These are phyloP conservation scores for Galago senegalensis DNA, from an alignment of 2,797 vertebrate species.

Conservation along the genomic window DNA sequence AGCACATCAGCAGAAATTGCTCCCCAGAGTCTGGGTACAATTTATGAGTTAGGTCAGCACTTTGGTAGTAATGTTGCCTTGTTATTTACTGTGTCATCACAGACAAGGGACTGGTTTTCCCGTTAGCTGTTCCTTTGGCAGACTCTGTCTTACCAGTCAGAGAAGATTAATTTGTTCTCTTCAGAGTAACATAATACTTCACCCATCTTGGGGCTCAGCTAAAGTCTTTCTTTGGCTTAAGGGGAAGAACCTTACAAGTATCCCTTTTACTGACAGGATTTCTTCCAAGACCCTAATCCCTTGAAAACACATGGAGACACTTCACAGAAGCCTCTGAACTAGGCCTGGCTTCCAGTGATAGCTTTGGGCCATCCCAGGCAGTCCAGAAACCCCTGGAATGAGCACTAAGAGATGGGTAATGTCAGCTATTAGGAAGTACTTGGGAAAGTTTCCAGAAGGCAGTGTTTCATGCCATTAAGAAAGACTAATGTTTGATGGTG, in stretches of 20 bases:
- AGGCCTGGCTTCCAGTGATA: background rate
- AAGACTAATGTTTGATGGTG: slow-evolving; percentile 38
- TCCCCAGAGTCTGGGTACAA: slow-evolving; percentile 71
- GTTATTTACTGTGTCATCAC: slow-evolving; percentile 84
- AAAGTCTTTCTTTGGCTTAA: slow-evolving; percentile 72
- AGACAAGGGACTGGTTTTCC: slow-evolving; percentile 80
- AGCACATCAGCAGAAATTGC: slow-evolving; percentile 78
- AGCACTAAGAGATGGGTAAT: background rate
- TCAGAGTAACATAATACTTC: slow-evolving; percentile 79
- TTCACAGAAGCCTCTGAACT: slow-evolving; percentile 52
- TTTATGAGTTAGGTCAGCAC: slow-evolving; percentile 81
- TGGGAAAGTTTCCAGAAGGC: slow-evolving; percentile 38
- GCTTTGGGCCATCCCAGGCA: background rate
- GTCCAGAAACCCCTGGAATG: background rate
- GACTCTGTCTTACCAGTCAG: slow-evolving; percentile 79
- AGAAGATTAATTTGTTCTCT: slow-evolving; percentile 85
- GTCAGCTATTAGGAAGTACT: background rate
- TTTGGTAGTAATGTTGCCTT: slow-evolving; percentile 72
- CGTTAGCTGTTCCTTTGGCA: slow-evolving; percentile 78
- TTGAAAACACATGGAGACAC: slow-evolving; percentile 59
- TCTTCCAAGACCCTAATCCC: slow-evolving; percentile 67
- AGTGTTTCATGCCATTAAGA: background rate
- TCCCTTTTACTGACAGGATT: slow-evolving; percentile 48
- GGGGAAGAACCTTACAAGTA: slow-evolving; percentile 58
- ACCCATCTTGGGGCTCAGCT: slow-evolving; percentile 64